A percentile compares a stretch with the other conserved stretches of the same genome.
phyloP scores from a whole-genome alignment of 2,113 vertebrate genomes.

The Morphnarchus princeps region DNA sequence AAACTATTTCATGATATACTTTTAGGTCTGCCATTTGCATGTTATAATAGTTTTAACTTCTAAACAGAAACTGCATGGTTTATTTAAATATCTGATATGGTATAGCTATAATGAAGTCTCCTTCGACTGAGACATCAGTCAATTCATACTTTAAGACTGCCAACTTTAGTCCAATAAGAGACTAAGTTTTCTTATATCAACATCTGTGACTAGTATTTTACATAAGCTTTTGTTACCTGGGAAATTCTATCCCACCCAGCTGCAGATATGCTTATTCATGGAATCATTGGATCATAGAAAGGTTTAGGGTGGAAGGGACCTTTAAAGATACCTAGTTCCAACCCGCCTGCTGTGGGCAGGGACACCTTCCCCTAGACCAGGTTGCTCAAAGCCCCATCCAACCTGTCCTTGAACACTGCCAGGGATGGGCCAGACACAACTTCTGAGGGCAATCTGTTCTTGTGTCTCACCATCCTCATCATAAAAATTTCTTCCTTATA shows the following conservation, averaged over 20 bases:
- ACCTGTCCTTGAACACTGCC: not conserved
- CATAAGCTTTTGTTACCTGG: not conserved
- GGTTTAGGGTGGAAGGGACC: not conserved
- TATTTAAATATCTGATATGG: not conserved
- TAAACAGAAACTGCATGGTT: not conserved
- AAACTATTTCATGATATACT: not conserved
- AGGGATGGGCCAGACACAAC: not conserved
- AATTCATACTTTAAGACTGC: not conserved
- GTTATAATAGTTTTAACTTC: not conserved
- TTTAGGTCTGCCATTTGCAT: not conserved
- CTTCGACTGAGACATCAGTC: not conserved
- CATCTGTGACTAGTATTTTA: not conserved
- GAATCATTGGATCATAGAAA: not conserved
- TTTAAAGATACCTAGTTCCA: not conserved
- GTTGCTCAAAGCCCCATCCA: not conserved
- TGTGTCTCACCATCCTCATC: not conserved
- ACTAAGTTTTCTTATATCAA: not conserved
- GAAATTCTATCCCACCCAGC: not conserved
- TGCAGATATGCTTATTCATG: not conserved
- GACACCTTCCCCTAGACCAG: not conserved
- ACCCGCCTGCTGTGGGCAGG: rapidly evolving
- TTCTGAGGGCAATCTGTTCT: not conserved
- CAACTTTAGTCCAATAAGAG: not conserved
- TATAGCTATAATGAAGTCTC: not conserved
- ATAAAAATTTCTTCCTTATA: not conserved